Base-by-base conservation (phyloP, 2,113 vertebrate genomes). In the Seriola dumerili region DNA sequence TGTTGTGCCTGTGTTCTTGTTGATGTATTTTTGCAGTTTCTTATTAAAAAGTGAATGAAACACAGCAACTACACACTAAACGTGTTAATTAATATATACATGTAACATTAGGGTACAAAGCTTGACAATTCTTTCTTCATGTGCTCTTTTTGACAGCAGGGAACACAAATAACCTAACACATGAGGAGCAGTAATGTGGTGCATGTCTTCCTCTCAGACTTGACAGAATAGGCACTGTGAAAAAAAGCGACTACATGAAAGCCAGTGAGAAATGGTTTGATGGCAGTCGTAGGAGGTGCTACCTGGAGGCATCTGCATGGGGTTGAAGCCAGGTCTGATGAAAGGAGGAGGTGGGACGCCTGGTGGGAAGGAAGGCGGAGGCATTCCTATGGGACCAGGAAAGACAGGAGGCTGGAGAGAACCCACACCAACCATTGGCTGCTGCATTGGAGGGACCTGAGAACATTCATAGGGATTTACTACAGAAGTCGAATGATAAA, bases 301-400 rank as follows among this genome's bases (percentile, higher is more conserved):
- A 99, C 98, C 98, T 96, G 97, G 97, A 42, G 98, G 97, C 88
- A 99, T 96, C 94, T 99, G 98, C 96, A 99, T 96, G 17, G 98
- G 98, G 90, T 97, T 99, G 93, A 99, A 99, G 66, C 97, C 97
- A 50, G 97, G 97, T 74, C 98, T 95, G 85, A 99, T 94, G 93
- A 99, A 99, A 0, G 97, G 97, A 63, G 97, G 97, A 0, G 97
- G 95, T 1, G 93, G 97, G 76, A 98, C 96, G 36, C 97, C 97
- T 4, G 97, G 97, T 25, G 96, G 97, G 92, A 98, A 99, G 55
- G 97, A 96, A 52, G 97, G 98, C 32, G 97, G 98, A n/a, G 97
- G 98, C 55, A 99, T 96, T 85, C 96, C 96, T 87, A 99, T 94
- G 34, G 96, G 97, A 65, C 96, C 96, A 2, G 97, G 97, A 88